A percentile compares a stretch with the other conserved stretches of the same genome.
Conservation (phyloP, 2,888 invertebrate species). For the Odontomyia ornata region DNA sequence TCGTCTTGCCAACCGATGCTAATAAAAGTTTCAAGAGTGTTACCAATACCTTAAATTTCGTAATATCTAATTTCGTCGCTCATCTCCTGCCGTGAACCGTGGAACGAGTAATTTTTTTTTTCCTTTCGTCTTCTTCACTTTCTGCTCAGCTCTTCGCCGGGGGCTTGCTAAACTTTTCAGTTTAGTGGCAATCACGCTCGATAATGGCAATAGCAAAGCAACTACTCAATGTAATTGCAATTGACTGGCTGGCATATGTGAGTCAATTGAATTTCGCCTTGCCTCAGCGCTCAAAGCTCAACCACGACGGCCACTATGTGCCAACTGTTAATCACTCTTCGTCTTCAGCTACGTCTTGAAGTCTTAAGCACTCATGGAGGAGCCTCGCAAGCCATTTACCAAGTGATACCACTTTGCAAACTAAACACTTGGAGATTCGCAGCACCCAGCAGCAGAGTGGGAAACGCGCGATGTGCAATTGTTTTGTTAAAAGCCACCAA, state of each 20-base stretch:
- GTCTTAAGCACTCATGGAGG: neutral
- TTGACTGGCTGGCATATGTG: conserved; percentile 7
- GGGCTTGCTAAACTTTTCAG: conserved; percentile 15
- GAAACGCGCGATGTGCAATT: neutral
- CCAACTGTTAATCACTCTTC: conserved; percentile 27
- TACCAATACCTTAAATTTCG: conserved; percentile 29
- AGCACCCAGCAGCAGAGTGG: neutral
- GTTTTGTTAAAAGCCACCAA: neutral
- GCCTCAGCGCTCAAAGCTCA: neutral
- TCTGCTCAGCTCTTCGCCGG: too few relatives aligned
- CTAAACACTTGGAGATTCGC: neutral
- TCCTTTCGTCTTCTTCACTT: neutral
- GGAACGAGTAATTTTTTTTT: neutral
- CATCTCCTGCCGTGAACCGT: neutral
- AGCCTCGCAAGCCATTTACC: neutral
- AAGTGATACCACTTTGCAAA: neutral
- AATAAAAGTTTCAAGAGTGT: conserved; percentile 31
- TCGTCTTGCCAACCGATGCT: conserved; percentile 23
- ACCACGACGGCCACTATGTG: neutral
- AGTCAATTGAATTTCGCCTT: conserved; percentile 22
- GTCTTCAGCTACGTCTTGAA: neutral
- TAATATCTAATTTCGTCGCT: neutral
- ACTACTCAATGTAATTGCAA: conserved; percentile 29
- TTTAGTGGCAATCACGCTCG: neutral
- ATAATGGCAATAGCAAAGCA: conserved; percentile 19